Percentiles rank a stretch among this genome's conserved stretches.
These are phyloP conservation scores for Drosophila tanythrix DNA, from an alignment of 2,888 invertebrate species.

Conservation along the genomic window DNA sequence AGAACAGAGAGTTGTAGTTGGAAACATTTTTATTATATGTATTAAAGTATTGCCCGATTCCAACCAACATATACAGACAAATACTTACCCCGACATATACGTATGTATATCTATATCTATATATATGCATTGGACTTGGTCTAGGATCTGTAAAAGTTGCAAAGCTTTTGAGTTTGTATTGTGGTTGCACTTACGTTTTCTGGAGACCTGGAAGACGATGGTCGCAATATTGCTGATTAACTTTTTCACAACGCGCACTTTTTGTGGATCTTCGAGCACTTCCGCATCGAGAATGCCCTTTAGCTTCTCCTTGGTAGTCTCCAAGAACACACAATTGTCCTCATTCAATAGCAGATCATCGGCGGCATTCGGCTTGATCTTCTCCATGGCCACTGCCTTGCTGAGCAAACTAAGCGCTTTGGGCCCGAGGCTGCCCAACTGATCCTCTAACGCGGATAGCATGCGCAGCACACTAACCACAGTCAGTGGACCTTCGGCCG, in stretches of 20 bases:
- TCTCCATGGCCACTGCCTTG: slow-evolving; percentile 91
- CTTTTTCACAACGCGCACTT: slow-evolving; percentile 89
- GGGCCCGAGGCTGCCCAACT: slow-evolving; percentile 92
- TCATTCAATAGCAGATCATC: slow-evolving; percentile 91
- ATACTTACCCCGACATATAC: slow-evolving; percentile 24
- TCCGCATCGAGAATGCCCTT: slow-evolving; percentile 91
- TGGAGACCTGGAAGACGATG: slow-evolving; percentile 89
- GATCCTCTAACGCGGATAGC: slow-evolving; percentile 92
- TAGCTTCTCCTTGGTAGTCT: slow-evolving; percentile 94
- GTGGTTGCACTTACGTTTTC: slow-evolving; percentile 83
- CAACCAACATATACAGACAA: not conserved
- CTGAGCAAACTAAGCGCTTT: slow-evolving; percentile 91
- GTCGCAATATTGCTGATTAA: slow-evolving; percentile 92
- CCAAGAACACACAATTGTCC: slow-evolving; percentile 90
- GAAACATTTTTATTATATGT: not conserved
- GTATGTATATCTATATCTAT: not conserved
- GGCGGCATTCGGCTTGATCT: slow-evolving; percentile 89
- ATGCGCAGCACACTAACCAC: slow-evolving; percentile 90
- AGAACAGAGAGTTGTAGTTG: not conserved
- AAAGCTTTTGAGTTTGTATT: slow-evolving; percentile 2
- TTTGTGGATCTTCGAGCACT: slow-evolving; percentile 86
- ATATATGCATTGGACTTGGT: not conserved
- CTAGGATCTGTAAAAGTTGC: slow-evolving; percentile 32
- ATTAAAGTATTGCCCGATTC: slow-evolving; percentile 28
- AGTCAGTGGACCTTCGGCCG: slow-evolving; percentile 85